Percentiles rank a stretch among this genome's conserved stretches.
These are phyloP conservation scores for Zoanthus solanderi DNA, from an alignment of 92 coral and sea anemone species.

Conservation along the genomic window DNA sequence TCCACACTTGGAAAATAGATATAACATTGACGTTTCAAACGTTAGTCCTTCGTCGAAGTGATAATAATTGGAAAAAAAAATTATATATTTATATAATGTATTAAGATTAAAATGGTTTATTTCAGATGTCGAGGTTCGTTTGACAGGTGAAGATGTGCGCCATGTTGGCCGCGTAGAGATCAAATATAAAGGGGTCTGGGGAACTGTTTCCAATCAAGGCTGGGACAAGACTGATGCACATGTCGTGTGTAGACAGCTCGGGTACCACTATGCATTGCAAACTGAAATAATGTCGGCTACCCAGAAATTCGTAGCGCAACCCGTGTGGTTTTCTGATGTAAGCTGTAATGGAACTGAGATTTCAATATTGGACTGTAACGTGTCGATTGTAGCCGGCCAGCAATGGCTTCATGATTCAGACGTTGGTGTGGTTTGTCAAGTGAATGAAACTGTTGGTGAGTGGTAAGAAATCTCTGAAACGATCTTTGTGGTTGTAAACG, in stretches of 20 bases:
- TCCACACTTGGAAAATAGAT: too few species aligned
- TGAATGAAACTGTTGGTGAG: conserved; percentile 8
- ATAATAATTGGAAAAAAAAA: neutral
- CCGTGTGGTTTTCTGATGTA: conserved; percentile 33
- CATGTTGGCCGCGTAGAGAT: conserved; percentile 38
- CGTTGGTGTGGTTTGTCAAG: conserved; percentile 20
- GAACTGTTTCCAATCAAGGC: conserved; percentile 19
- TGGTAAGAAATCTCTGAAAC: neutral
- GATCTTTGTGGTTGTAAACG: too few species aligned
- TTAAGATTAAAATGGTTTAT: neutral
- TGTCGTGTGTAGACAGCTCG: conserved; percentile 38
- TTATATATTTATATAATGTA: neutral
- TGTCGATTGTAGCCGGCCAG: conserved; percentile 13
- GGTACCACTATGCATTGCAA: conserved; percentile 34
- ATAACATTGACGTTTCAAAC: too few species aligned
- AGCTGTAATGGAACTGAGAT: conserved; percentile 19
- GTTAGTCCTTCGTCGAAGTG: too few species aligned
- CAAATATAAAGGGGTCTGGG: conserved; percentile 39
- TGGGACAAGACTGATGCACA: conserved; percentile 50
- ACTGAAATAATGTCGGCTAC: neutral
- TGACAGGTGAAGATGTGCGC: conserved; percentile 13
- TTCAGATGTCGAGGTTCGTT: conserved; percentile 28
- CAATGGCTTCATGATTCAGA: conserved; percentile 24
- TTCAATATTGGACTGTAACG: conserved; percentile 5
- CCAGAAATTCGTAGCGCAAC: conserved; percentile 2